Base-by-base conservation (phyloP, 2,797 vertebrate species). In the Micropoecilia bifurca region DNA sequence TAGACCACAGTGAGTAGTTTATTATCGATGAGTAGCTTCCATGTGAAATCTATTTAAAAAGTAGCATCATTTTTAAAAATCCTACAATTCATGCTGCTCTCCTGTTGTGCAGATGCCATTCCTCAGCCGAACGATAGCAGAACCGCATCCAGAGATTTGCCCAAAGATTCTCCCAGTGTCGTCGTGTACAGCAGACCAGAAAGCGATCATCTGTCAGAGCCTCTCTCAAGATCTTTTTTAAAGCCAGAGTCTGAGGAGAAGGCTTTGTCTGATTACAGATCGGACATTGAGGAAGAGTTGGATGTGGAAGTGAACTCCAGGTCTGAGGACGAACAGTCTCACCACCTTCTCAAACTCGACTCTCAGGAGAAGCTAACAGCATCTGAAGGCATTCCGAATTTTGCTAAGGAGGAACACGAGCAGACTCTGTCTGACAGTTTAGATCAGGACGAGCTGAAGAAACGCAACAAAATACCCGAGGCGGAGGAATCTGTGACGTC, bases 251-350 rank as follows among this genome's bases (percentile, higher is more conserved):
- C 91, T n/a, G 89, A 1, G 71, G 88, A 89, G 73, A 91, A 84
- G 13, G 12, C 80, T 74, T 79, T 87, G 30, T 91, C 93, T 75
- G 94, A 85, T 88, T 89, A 87, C 43, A 95, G 91, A 77, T 97
- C 96, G 72, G 95, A 96, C 80, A 89, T 97, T 85, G 83, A 93
- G 73, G 96, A 97, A 87, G 95, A 96, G 7, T 76, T 95, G 78
- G 95, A 95, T 30, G 93, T 92, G 73, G 91, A 97, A 57, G 84
- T 78, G 82, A 93, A 82, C 87, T 89, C 90, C 61, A 86, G 61
- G 48, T 88, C 91, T 48, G 90, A 92, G 73, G 94, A 94, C 79
- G 89, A 88, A 69, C 80, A 78, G 59, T 96, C 96, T 69, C 91
- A 92, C n/a, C 84, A 83, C 82, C 89, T 95, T 63, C 74, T 96